Base-by-base conservation (phyloP, 2,888 invertebrate species). In the Andricus quercusramuli region DNA sequence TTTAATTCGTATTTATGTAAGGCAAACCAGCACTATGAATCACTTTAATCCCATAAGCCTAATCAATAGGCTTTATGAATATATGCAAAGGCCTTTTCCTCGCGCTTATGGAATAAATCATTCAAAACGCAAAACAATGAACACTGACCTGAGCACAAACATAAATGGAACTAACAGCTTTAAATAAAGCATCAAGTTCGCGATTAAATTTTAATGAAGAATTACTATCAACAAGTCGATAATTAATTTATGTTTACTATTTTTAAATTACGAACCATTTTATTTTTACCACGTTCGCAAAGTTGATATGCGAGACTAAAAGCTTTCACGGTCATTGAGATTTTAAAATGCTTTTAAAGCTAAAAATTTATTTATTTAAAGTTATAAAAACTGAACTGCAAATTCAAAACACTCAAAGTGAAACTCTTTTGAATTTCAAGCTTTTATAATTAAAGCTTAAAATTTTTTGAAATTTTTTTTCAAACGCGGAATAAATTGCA, bases 51-150 rank as follows among this genome's bases (percentile, higher is more conserved):
- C 37, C 8, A 37, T 37, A 8, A 37, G 37, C 37, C 37, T 37
- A 37, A 59, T 59, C 59, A 59, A 22, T 59, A 59, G 22, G 59
- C 59, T 59, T 59, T 59, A 59, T 59, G 59, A 59, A 59, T 59
- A 59, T 59, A 59, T 59, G 59, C 22, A 59, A 59, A 59, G 20
- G 59, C 59, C 8, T 37, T 37, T 37, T 37, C 37, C 37, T 37
- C 59, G 22, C n/a, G 59, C 22, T 22, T 59, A 11, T 2, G 22
- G 59, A 59, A 59, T 59, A 59, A 59, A 59, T 59, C 22, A 59
- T 59, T 59, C 22, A 59, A 22, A 59, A 11, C 59, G 59, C 59
- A 59, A 59, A 59, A 59, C 59, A 59, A 59, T 22, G 59, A 59
- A 59, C 3, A 59, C 59, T 59, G 59, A 59, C 59, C 59, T 59